Conservation (phyloP, 2,888 invertebrate genomes). For the Cacoxenus indagator region DNA sequence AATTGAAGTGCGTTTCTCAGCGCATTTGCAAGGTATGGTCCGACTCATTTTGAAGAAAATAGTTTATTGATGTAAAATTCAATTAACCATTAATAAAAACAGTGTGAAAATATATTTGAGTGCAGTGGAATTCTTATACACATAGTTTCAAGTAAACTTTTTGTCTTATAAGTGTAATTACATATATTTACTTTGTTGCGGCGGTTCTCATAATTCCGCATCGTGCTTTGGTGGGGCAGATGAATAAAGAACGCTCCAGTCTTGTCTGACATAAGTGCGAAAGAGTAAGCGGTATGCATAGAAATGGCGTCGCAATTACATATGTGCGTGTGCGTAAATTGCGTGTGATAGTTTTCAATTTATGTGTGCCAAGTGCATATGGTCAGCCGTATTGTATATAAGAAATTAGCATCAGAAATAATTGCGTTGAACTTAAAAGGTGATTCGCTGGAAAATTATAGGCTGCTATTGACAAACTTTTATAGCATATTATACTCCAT, state of each 20-base stretch:
- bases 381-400: conserved; percentile 26
- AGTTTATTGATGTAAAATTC: conserved; percentile 43
- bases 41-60: conserved; percentile 40
- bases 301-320: conserved; percentile 59
- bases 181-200: conserved; percentile 51
- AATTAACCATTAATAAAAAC: conserved; percentile 27
- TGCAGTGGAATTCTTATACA: not conserved
- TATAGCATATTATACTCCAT: conserved; percentile 48
- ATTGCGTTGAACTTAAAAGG: too few species aligned
- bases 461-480: conserved; percentile 2
- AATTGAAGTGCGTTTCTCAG: conserved; percentile 68
- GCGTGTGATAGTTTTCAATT: conserved; percentile 26
- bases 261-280: conserved; percentile 51
- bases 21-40: conserved; percentile 67
- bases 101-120: conserved; percentile 37
- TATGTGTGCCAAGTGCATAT: conserved; percentile 29
- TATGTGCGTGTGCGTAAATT: conserved; percentile 45
- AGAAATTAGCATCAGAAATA: too few species aligned
- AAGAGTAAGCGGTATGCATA: conserved; percentile 48
- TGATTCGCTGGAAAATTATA: too few species aligned
- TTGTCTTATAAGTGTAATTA: conserved; percentile 27
- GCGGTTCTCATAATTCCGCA: conserved; percentile 47
- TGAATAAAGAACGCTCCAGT: conserved; percentile 6
- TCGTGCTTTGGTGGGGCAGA: not conserved
- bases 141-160: conserved; percentile 36